Base-by-base conservation (phyloP, 2,113 vertebrate genomes). In the Lepus americanus region DNA sequence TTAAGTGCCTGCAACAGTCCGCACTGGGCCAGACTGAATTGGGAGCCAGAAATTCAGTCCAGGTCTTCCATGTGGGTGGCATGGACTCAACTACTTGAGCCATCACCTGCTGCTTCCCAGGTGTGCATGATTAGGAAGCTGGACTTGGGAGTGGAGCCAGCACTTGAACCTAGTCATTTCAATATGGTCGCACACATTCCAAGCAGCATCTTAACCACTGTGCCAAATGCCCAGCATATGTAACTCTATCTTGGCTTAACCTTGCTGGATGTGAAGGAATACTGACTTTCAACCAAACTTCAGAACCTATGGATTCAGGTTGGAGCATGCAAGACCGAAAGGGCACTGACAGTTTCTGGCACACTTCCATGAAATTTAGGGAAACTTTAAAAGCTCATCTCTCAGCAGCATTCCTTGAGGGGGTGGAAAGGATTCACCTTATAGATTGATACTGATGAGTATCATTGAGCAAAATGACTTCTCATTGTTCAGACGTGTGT, bases 321-420 rank as follows among this genome's bases (percentile, higher is more conserved):
- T 87, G 90, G 87, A 89, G 67, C 90, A 1, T 0, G 61, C n/a
- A 73, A 4, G 79, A 74, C 67, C 67, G 39, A 1, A 27, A 10
- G 16, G 53, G 53, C 70, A 31, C 83, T 53, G 39, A 76, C 12
- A 78, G 92, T 80, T 76, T 83, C 84, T 67, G 72, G 76, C 95
- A 73, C 27, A 20, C 16, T 92, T 13, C 27, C 36, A 6, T 63
- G 36, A 66, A 67, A 19, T 7, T 29, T 2, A 87, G 63, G 73
- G 74, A 89, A 80, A 44, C 49, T 51, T 78, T 82, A 87, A 70
- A 93, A 80, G 36, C 77, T 93, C 51, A 31, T 95, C 89, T 94
- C 78, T 93, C 78, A 70, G 78, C 82, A 95, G 67, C 14, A 1
- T 93, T 87, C 69, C 89, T 92, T 66, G 33, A 86, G 89, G 77